A percentile compares a stretch with the other conserved stretches of the same genome.
Evolutionary conservation across 2,113 vertebrate genomes (phyloP).

Genomic region (Calidris pygmaea): DNA sequence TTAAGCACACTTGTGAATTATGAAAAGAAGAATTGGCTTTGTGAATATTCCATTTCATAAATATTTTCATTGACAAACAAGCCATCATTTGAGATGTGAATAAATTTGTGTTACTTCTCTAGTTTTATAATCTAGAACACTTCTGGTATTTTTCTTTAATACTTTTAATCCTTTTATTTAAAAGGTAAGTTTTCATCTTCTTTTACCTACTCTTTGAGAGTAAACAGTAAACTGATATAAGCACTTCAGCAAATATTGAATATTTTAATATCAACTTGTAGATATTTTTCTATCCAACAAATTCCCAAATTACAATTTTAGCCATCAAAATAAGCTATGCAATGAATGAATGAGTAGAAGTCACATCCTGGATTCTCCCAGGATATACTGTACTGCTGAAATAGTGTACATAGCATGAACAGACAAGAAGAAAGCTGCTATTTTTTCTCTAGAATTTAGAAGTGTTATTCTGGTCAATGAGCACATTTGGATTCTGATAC

Average conservation of each 20-base stretch:
- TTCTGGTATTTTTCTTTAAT: background rate
- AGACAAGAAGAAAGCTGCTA: background rate
- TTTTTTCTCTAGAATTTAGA: background rate
- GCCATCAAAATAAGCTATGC: background rate
- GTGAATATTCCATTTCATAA: background rate
- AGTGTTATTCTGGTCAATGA: background rate
- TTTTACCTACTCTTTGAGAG: background rate
- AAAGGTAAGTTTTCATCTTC: background rate
- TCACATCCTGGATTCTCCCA: background rate
- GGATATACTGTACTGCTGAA: background rate
- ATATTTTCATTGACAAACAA: background rate
- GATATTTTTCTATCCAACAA: background rate
- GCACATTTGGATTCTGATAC: background rate
- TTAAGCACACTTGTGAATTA: background rate
- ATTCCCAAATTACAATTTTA: background rate
- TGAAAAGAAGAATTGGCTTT: background rate
- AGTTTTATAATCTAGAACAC: background rate
- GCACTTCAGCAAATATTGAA: background rate
- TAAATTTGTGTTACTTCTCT: background rate
- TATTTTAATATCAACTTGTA: background rate
- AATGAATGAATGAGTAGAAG: background rate
- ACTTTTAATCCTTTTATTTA: background rate
- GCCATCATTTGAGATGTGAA: background rate
- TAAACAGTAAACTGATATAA: background rate
- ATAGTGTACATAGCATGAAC: background rate